Conservation (phyloP, 1,140 invertebrate species). For the Anoplolepis gracilipes region DNA sequence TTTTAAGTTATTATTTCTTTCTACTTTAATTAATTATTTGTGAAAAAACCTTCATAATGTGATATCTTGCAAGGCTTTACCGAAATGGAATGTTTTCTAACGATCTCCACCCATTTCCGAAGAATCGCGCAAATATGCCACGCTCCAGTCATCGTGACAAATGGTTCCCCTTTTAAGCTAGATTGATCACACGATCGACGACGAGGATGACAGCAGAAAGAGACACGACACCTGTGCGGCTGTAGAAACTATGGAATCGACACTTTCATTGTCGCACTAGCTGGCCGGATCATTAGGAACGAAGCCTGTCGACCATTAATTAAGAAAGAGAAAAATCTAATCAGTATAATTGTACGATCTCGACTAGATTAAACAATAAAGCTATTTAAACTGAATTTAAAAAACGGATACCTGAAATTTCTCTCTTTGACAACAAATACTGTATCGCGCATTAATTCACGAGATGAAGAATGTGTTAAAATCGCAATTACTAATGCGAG, state of each 20-base stretch:
- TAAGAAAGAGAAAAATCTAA: conserved; percentile 4
- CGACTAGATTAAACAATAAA: too few species aligned
- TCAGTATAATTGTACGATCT: neutral
- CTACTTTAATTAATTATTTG: neutral
- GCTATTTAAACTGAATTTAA: neutral
- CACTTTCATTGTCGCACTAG: conserved; percentile 26
- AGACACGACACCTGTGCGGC: conserved; percentile 4
- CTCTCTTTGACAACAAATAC: neutral
- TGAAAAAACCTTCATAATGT: neutral
- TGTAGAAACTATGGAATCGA: conserved; percentile 13
- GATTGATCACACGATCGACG: conserved; percentile 31
- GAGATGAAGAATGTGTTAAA: neutral
- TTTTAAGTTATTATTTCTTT: neutral
- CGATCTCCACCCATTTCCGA: neutral
- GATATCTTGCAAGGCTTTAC: conserved; percentile 6
- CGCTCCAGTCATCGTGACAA: conserved; percentile 4
- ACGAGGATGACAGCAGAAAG: neutral
- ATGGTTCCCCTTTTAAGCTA: neutral
- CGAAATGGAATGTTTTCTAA: neutral
- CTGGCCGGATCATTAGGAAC: neutral
- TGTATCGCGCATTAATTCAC: neutral
- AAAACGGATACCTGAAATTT: conserved; percentile 16
- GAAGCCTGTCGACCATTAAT: conserved; percentile 24
- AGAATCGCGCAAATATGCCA: neutral
- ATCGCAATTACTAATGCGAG: neutral